Base-by-base conservation (phyloP, 2,888 invertebrate species). In the Caenorhabditis sp. region DNA sequence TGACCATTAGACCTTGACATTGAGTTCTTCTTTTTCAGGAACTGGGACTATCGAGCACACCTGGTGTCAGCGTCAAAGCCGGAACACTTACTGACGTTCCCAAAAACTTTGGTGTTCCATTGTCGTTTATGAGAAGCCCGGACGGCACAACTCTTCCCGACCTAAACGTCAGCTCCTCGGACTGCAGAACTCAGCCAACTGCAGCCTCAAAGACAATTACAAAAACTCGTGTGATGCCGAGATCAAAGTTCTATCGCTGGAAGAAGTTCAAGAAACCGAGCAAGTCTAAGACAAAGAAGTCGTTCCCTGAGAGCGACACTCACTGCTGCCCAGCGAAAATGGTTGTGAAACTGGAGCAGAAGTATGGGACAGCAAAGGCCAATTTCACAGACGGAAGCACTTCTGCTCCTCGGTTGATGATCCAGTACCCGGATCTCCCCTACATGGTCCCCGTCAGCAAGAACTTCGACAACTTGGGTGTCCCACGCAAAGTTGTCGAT, bases 381-480 rank as follows among this genome's bases (percentile, higher is more conserved):
- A 18, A 22, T 2, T 37, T 40, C 2, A 2, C 47, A 35, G 20
- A 64, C 18, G 64, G 64, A 24, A 35, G 9, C 6, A 47, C 53
- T 22, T 44, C 24, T 2, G 47, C 64, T 0, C 71, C 71, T 28
- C 28, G 37, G 4, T 26, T 72, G 2, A 40, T 72, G 50, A 58
- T 72, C 9, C 64, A 72, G 50, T 65, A 65, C 18, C 74, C 74
- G 8, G 60, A 28, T 0, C 40, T 74, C 5, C 74, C 74, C 13
- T 74, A 58, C 24, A 5, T 35, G n/a, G 74, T 60, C 5, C 74
- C 74, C 40, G 20, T 58, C 1, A 13, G 18, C 3, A 37, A 56
- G n/a, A 47, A 51, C n/a, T 72, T 72, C 58, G 58, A 11, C 1
- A 35, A 74, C 15, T 13, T 40, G 4, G 65, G 74, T 4, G 35